phyloP scores from a whole-genome alignment of 2,888 invertebrate species.

The Trichogramma dendrolimi region DNA sequence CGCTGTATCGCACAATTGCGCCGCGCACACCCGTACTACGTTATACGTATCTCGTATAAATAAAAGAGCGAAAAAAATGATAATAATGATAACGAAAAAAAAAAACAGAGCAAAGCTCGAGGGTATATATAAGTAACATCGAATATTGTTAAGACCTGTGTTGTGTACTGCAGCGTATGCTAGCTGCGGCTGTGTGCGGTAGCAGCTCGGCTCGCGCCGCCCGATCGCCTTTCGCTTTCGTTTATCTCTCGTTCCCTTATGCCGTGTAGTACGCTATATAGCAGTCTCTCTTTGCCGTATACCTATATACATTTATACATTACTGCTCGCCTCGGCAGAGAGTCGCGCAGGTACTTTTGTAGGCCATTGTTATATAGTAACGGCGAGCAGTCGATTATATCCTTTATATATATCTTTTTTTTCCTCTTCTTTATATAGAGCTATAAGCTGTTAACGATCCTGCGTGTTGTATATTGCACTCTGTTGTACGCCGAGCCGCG shows the following conservation, averaged over 20 bases:
- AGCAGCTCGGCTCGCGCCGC: constrained; percentile 6
- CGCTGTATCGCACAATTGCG: constrained; percentile 24
- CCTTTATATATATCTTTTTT: not conserved
- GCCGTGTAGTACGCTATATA: not conserved
- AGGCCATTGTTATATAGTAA: constrained; percentile 13
- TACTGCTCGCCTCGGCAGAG: not conserved
- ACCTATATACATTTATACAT: too few relatives aligned
- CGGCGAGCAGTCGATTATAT: not conserved
- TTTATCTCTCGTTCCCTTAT: constrained; percentile 7
- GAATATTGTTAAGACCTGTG: too few relatives aligned
- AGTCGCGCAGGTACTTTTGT: not conserved
- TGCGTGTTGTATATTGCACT: not conserved
- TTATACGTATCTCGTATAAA: too few relatives aligned
- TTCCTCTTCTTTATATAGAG: constrained; percentile 2
- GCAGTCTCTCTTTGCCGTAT: not conserved
- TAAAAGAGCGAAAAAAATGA: too few relatives aligned
- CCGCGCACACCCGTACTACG: not conserved
- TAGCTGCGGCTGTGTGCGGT: not conserved
- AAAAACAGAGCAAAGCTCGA: not conserved
- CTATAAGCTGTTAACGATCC: not conserved
- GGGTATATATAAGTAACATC: not conserved
- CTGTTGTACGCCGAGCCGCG: too few relatives aligned
- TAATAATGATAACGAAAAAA: constrained; percentile 14
- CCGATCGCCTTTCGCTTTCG: constrained; percentile 26
- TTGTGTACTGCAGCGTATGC: too few relatives aligned